Base-by-base conservation (phyloP, 2,797 vertebrate genomes). In the Pipistrellus nathusii region DNA sequence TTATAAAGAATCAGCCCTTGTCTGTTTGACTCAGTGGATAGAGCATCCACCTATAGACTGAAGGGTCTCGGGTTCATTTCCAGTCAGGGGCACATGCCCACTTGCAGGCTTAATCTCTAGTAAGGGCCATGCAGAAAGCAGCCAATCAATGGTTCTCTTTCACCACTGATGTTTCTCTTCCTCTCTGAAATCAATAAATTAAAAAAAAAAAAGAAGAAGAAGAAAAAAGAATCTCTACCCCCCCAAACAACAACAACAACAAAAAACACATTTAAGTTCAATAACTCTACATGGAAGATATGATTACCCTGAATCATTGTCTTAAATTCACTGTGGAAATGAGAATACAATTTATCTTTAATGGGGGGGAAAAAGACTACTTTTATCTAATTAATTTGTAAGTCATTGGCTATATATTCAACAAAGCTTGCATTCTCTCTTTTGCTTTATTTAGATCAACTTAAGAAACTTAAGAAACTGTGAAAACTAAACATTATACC, bases 401-500 rank as follows among this genome's bases (percentile, higher is more conserved):
- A 93, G 35, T 72, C 71, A 82, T 10, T 83, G 25, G 18, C 27
- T 83, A 53, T 68, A 77, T 25, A 73, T 75, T 46, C 72, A 51
- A 44, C 46, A 51, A 75, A n/a, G 30, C 72, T 51, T 51, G 64
- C 30, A 68, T 66, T 91, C 25, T 41, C 59, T 78, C 80, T 83
- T 96, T 82, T 73, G 62, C 48, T 78, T 55, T 94, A 51, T 85
- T 55, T 95, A 66, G 68, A 73, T 89, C 57, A 95, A 25, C 64
- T 81, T 91, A 85, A 91, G 64, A 41, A 88, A 94, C 25, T 71
- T 93, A 85, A 91, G 64, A 32, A 91, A 94, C 30, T 59, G 68
- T 91, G 78, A 88, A 95, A 94, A 91, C n/a, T 59, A 86, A 96
- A 91, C 53, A 95, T 27, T 68, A 80, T 51, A 53, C 13, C 32